Evolutionary conservation across 1,140 invertebrate genomes (phyloP).

Genomic region (Procambarus clarkii): DNA sequence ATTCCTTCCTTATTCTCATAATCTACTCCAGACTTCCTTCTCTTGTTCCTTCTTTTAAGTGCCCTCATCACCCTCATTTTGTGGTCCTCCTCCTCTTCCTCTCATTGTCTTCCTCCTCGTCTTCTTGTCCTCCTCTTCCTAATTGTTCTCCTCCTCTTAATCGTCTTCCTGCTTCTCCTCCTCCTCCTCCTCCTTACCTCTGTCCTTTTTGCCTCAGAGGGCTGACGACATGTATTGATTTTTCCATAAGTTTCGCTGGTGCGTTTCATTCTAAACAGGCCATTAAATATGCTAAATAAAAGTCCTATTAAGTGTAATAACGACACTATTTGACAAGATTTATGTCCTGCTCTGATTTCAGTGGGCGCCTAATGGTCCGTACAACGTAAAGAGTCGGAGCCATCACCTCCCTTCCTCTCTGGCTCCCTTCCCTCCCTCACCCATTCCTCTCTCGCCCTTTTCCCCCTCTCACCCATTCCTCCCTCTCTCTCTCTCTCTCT

Average conservation of each 20-base stretch:
- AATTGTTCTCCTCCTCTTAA: not conserved
- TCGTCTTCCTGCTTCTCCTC: not conserved
- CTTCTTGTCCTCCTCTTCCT: not conserved
- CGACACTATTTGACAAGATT: constrained; percentile 64
- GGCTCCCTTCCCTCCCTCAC: not conserved
- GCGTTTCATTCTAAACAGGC: constrained; percentile 56
- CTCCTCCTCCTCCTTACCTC: constrained; percentile 5
- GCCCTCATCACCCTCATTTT: too few species aligned
- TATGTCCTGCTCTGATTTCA: constrained; percentile 51
- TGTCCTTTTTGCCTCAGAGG: not conserved
- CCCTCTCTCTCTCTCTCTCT: too few species aligned
- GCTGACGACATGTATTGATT: constrained; percentile 17
- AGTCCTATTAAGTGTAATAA: constrained; percentile 67
- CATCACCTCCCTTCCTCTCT: not conserved
- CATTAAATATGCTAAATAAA: constrained; percentile 69
- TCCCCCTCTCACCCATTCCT: too few species aligned
- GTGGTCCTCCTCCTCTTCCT: too few species aligned
- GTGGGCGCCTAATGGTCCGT: constrained; percentile 42
- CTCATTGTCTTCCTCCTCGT: too few species aligned
- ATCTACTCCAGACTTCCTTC: too few species aligned
- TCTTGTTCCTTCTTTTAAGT: too few species aligned
- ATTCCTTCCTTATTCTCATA: too few species aligned
- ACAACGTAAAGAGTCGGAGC: not conserved
- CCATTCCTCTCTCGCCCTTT: not conserved
- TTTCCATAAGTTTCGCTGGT: constrained; percentile 41